A percentile compares a stretch with the other conserved stretches of the same genome.
Evolutionary conservation across 2,888 invertebrate genomes (phyloP).

Genomic region (Isoperla grammatica): DNA sequence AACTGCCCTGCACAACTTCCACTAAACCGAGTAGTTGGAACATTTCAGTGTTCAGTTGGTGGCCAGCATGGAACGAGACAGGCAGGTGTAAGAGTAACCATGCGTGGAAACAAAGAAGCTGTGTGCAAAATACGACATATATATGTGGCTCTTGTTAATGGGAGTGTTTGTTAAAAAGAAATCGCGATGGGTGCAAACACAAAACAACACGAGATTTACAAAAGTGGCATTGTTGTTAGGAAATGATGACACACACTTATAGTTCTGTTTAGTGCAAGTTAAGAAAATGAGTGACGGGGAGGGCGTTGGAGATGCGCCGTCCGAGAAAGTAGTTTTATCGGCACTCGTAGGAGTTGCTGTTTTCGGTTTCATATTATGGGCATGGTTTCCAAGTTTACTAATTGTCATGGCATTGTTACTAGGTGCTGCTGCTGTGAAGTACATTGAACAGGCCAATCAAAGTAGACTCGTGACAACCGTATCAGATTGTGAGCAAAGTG

Average conservation of each 20-base stretch:
- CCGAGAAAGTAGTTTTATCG: neutral
- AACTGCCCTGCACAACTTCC: neutral
- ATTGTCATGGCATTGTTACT: constrained; percentile 14
- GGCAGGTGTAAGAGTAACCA: too few species aligned
- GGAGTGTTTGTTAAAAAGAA: too few species aligned
- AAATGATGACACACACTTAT: too few species aligned
- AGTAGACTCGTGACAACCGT: neutral
- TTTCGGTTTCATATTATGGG: constrained; percentile 14
- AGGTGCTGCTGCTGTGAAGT: constrained; percentile 11
- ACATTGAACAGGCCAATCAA: neutral
- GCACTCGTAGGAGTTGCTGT: constrained; percentile 2
- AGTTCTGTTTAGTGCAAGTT: too few species aligned
- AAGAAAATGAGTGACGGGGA: neutral
- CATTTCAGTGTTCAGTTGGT: constrained; percentile 4
- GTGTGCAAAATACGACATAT: too few species aligned
- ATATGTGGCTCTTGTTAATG: too few species aligned
- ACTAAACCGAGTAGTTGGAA: neutral
- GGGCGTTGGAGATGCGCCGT: neutral
- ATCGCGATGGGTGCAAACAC: too few species aligned
- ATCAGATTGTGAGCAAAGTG: neutral
- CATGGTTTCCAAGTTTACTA: constrained; percentile 19
- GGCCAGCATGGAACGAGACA: neutral
- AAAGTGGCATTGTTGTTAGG: too few species aligned
- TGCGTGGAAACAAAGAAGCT: too few species aligned
- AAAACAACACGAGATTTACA: too few species aligned